Base-by-base conservation (phyloP, 2,888 invertebrate species). In the Pilophorus perplexus region DNA sequence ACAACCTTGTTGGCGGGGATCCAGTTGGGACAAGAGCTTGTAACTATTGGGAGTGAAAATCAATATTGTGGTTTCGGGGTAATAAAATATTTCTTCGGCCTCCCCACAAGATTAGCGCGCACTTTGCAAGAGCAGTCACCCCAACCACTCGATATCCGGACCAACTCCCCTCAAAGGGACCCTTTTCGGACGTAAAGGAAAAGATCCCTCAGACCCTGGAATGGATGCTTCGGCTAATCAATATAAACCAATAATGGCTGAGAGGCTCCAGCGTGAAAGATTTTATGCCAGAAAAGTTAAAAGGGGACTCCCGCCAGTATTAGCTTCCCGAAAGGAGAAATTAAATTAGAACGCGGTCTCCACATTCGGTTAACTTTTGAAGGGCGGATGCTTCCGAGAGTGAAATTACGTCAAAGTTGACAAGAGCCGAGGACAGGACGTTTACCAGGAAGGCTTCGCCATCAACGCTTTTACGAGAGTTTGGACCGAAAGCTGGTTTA, bases 221-320 rank as follows among this genome's bases (percentile, higher is more conserved):
- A n/a, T n/a, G n/a, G n/a, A n/a, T n/a, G n/a, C n/a, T n/a, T n/a
- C 20, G 55, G 40, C 38, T 59, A 59, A 59, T 59, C 59, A 59
- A 59, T 59, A 59, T 59, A 59, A 59, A 59, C 59, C 42, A 59
- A 59, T 59, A 59, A 59, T 59, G 59, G 40, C 42, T 27, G 59
- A 40, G n/a, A 1, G 3, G 10, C 27, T 55, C 33, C 20, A 10
- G 16, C 59, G 8, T 4, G 25, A 59, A 12, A 20, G 48, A 28
- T 42, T 42, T 59, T 18, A 38, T 37, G 38, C 55, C 20, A 18
- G 3, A 10, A 5, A 38, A 16, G 6, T 14, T 12, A 22, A 16
- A 20, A 55, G 12, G 55, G 8, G 23, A 5, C 3, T 3, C 20
- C 5, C 38, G 37, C 1, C 22, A 10, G 22, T 18, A 48, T 48